Conservation (phyloP, 2,888 invertebrate species). For the Nysson spinosus region DNA sequence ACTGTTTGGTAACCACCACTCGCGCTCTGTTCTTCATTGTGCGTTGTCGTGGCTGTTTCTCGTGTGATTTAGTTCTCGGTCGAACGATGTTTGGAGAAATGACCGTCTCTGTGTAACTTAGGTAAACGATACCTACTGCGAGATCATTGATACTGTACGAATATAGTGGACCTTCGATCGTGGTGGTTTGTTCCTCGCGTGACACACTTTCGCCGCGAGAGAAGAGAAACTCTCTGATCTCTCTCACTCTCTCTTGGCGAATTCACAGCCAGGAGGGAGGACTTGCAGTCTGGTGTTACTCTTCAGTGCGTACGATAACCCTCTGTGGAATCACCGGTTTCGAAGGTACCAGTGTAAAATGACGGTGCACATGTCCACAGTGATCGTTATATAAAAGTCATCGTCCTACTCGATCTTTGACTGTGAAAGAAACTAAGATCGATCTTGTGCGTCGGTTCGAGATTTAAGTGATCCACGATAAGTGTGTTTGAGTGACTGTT, state of each 20-base stretch:
- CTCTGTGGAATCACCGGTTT: background rate
- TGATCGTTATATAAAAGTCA: constrained; percentile 20
- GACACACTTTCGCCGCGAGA: constrained; percentile 55
- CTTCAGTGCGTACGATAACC: background rate
- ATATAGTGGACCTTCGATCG: constrained; percentile 32
- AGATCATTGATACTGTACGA: constrained; percentile 1
- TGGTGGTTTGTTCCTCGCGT: constrained; percentile 47
- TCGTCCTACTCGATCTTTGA: background rate
- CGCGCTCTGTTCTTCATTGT: too few species aligned
- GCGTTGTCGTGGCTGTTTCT: background rate
- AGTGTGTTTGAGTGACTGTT: background rate
- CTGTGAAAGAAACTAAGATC: background rate
- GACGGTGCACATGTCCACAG: constrained; percentile 40
- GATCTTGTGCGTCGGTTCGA: background rate
- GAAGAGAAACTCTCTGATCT: constrained; percentile 37
- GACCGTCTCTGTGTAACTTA: background rate
- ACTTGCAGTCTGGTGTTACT: background rate
- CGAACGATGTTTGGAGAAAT: background rate
- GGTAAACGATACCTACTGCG: constrained; percentile 2
- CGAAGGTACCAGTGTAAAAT: constrained; percentile 37
- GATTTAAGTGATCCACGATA: background rate
- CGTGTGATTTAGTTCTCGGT: background rate
- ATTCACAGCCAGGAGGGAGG: too few species aligned
- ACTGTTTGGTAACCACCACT: too few species aligned
- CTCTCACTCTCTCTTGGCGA: background rate